Evolutionary conservation across 2,113 vertebrate genomes (phyloP).

Genomic region (Oryzias javanicus): DNA sequence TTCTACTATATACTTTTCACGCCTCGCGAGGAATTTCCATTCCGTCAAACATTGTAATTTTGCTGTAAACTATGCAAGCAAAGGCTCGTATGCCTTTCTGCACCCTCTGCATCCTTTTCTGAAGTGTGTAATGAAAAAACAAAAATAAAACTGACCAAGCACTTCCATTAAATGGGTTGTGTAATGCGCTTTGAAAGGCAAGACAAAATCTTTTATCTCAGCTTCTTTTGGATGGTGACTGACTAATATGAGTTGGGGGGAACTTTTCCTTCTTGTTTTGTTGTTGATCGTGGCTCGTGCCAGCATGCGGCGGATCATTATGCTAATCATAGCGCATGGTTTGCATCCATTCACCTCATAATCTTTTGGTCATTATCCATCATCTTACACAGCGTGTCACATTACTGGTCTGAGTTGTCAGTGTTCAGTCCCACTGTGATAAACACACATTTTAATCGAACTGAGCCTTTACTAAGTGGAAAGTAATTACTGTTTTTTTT

Average conservation of each 20-base stretch:
- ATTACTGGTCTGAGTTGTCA: background rate
- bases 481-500: conserved; percentile 27
- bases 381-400: conserved; percentile 11
- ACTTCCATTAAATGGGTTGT: background rate
- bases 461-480: conserved; percentile 6
- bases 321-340: conserved; percentile 4
- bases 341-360: background rate
- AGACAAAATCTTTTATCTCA: background rate
- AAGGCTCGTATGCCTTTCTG: background rate
- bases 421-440: conserved; percentile 3
- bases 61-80: background rate
- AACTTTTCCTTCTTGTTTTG: background rate
- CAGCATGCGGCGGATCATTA: conserved; percentile 10
- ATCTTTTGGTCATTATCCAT: conserved; percentile 16
- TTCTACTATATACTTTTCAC: background rate
- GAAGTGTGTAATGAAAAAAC: background rate
- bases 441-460: conserved; percentile 19
- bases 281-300: background rate
- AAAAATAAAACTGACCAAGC: background rate
- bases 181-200: background rate
- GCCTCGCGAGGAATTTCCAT: background rate
- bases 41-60: background rate
- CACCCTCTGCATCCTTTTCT: background rate
- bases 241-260: background rate
- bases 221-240: background rate